phyloP scores from a whole-genome alignment of 2,888 invertebrate genomes.

The Drosophila phalerata region DNA sequence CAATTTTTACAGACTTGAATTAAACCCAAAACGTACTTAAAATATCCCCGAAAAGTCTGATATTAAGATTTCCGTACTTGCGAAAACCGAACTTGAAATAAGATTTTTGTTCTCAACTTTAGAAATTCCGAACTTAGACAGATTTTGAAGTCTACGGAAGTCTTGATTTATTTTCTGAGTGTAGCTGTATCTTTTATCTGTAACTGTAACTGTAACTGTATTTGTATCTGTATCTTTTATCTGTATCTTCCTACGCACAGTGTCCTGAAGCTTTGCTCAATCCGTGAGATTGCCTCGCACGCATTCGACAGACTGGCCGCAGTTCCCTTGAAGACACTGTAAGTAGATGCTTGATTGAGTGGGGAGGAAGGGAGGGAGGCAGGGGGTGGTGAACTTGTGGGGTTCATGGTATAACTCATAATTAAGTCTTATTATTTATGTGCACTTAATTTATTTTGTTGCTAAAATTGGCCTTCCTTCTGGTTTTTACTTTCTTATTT shows the following conservation, averaged over 20 bases:
- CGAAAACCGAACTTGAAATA: no score
- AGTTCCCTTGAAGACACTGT: slow-evolving; percentile 82
- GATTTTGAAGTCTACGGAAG: no score
- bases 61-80: no score
- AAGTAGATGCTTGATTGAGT: slow-evolving; percentile 50
- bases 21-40: no score
- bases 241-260: slow-evolving; percentile 63
- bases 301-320: slow-evolving; percentile 83
- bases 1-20: no score
- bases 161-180: no score
- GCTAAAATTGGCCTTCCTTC: slow-evolving; percentile 31
- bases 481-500: neutral
- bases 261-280: slow-evolving; percentile 85
- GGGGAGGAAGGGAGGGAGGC: neutral
- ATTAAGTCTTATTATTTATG: slow-evolving; percentile 74
- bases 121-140: no score
- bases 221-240: slow-evolving; percentile 9
- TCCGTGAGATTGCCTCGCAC: slow-evolving; percentile 81
- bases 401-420: slow-evolving; percentile 62
- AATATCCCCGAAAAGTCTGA: no score
- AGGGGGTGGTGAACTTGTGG: neutral
- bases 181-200: slow-evolving; percentile 3
- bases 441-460: slow-evolving; percentile 67
- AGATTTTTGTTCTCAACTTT: no score
- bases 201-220: slow-evolving; percentile 12